Conservation (phyloP, 1,140 invertebrate genomes). For the Drosophila navojoa region DNA sequence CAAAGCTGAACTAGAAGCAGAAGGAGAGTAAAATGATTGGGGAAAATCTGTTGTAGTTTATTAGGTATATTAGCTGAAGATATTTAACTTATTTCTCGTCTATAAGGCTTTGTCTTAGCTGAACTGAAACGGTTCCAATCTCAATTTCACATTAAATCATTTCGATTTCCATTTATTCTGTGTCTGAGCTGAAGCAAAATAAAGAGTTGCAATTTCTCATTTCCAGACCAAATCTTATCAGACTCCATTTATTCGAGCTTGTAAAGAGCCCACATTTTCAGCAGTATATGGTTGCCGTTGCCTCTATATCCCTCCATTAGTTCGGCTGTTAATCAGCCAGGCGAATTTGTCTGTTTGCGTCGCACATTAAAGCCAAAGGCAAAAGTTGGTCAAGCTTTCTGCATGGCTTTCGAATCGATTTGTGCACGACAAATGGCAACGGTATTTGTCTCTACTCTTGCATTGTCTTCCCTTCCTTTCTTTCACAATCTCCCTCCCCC, state of each 20-base stretch:
- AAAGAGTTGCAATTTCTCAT: too few relatives aligned
- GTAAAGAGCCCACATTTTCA: background rate
- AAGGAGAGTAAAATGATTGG: too few relatives aligned
- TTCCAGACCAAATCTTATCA: background rate
- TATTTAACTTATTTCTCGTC: too few relatives aligned
- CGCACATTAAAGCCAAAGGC: conserved; percentile 46
- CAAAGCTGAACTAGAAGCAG: too few relatives aligned
- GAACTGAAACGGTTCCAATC: too few relatives aligned
- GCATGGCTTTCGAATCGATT: conserved; percentile 46
- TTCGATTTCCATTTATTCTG: background rate
- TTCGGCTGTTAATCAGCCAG: conserved; percentile 25
- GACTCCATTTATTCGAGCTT: background rate
- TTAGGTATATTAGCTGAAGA: too few relatives aligned
- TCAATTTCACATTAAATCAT: too few relatives aligned
- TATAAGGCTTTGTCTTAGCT: too few relatives aligned
- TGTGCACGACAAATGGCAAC: conserved; percentile 50
- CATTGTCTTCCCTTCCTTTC: conserved; percentile 12
- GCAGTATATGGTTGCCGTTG: background rate
- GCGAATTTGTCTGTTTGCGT: conserved; percentile 10
- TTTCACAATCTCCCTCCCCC: too few relatives aligned
- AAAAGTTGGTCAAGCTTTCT: conserved; percentile 46
- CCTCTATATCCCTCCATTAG: background rate
- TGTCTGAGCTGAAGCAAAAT: background rate
- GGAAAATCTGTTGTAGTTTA: too few relatives aligned
- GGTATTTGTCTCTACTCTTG: conserved; percentile 36